Evolutionary conservation across 2,888 invertebrate genomes (phyloP), one percentile per base, ranked within the genome.

Genomic region (Ischnus inquisitorius): DNA sequence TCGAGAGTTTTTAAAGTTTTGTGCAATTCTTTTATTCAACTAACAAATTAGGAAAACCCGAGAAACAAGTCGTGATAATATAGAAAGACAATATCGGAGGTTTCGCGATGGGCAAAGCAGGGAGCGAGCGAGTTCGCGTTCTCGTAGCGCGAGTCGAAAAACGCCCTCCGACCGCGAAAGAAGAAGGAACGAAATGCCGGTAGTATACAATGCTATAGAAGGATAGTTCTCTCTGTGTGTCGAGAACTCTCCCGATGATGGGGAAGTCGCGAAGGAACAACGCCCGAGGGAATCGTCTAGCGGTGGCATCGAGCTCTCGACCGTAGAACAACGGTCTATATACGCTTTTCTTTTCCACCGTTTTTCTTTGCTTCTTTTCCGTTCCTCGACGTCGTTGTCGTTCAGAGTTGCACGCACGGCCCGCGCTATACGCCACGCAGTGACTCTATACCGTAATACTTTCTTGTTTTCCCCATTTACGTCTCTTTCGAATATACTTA

Each of bases 261-360:
- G 88, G 88, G 86, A 88, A 90, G 88, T 90, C 88, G 79, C 85
- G 87, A 87, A 72, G 72, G 91, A 90, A 90, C 87, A 88, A 86
- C 88, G 86, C 91, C 89, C 88, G 57, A 43, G 91, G 91, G 91
- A 91, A 90, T 90, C 87, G 89, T 77, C 86, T 79, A 65, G 82
- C 82, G 80, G 84, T 60, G 71, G 60, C 48, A 65, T 51, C 69
- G 79, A 82, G 84, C 83, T 86, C 81, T 71, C 62, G 82, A 85
- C 41, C 65, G 43, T 22, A 25, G 65, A 68, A 67, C 69, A 79
- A 72, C 39, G 75, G 25, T 4, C 62, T 51, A 79, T 71, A 22
- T 75, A 71, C 34, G 8, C 69, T 77, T 79, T 83, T 69, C 79
- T 79, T 77, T 79, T 75, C 22, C 67, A 39, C 39, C 22, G 19